Evolutionary conservation across 2,797 vertebrate species (phyloP).

Genomic region (Sternotherus odoratus): DNA sequence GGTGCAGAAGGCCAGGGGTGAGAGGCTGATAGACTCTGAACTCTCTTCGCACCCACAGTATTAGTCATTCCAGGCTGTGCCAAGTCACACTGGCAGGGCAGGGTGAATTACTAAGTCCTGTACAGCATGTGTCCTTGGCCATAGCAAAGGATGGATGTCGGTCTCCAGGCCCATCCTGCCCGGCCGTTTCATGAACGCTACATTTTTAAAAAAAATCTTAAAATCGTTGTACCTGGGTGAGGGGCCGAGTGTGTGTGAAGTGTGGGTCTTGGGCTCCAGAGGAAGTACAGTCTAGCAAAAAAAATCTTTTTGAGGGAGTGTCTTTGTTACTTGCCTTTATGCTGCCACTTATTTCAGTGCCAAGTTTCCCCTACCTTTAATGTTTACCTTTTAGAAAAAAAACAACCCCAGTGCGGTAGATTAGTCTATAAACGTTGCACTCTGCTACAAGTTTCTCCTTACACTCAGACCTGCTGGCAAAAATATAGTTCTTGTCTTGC

Average conservation of each 20-base stretch:
- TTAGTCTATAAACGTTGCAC: background rate
- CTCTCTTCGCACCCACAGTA: background rate
- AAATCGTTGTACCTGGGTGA: background rate
- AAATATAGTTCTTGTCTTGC: background rate
- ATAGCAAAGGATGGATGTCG: background rate
- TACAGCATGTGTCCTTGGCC: too few relatives aligned
- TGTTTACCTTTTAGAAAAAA: background rate
- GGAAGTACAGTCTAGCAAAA: background rate
- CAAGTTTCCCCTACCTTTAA: background rate
- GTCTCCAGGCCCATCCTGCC: background rate
- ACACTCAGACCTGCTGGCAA: background rate
- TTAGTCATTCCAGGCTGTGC: background rate
- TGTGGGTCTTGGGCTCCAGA: background rate
- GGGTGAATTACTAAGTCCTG: too few relatives aligned
- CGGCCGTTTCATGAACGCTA: background rate
- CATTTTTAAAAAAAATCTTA: background rate
- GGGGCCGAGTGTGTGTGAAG: background rate
- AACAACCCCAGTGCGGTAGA: background rate
- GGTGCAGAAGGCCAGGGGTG: background rate
- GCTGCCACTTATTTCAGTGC: background rate
- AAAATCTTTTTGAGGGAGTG: background rate
- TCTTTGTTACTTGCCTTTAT: background rate
- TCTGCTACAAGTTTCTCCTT: background rate
- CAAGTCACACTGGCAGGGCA: background rate
- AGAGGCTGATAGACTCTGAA: background rate